A percentile compares a stretch with the other conserved stretches of the same genome.
Evolutionary conservation across 2,113 vertebrate species (phyloP).

Genomic region (Gymnogyps californianus): DNA sequence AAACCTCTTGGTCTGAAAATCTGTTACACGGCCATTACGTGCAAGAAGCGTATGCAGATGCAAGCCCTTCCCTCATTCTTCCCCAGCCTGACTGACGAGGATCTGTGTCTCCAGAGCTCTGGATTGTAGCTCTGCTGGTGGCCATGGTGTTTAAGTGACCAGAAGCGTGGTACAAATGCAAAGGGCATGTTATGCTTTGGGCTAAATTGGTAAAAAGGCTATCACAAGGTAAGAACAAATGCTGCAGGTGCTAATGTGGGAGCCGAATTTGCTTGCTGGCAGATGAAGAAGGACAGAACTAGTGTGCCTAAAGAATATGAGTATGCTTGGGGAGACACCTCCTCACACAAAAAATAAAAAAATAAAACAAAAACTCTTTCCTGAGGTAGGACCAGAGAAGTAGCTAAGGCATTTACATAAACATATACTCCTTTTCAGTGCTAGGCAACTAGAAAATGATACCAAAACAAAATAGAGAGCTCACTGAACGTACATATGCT

Average conservation of each 20-base stretch:
- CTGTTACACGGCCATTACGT: not conserved
- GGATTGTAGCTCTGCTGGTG: not conserved
- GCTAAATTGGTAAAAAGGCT: not conserved
- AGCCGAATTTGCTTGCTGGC: not conserved
- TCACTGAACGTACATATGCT: not conserved
- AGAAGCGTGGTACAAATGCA: not conserved
- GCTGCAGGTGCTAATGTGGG: not conserved
- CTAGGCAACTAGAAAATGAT: not conserved
- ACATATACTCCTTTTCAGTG: not conserved
- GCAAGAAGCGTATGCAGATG: rapidly evolving
- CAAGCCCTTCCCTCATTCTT: not conserved
- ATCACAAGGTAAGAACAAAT: not conserved
- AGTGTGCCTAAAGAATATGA: not conserved
- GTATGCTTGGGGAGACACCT: not conserved
- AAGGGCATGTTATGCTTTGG: not conserved
- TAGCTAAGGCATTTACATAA: not conserved
- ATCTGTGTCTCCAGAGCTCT: not conserved
- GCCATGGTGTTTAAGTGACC: not conserved
- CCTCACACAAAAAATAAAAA: not conserved
- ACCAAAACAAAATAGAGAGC: not conserved
- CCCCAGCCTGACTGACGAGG: not conserved
- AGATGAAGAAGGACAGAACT: not conserved
- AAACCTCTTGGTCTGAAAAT: not conserved
- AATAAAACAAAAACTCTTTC: not conserved
- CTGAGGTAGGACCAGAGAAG: not conserved